Percentiles rank a stretch among this genome's conserved stretches.
These are phyloP conservation scores for Apis laboriosa DNA, from an alignment of 1,140 invertebrate genomes.

Conservation along the genomic window DNA sequence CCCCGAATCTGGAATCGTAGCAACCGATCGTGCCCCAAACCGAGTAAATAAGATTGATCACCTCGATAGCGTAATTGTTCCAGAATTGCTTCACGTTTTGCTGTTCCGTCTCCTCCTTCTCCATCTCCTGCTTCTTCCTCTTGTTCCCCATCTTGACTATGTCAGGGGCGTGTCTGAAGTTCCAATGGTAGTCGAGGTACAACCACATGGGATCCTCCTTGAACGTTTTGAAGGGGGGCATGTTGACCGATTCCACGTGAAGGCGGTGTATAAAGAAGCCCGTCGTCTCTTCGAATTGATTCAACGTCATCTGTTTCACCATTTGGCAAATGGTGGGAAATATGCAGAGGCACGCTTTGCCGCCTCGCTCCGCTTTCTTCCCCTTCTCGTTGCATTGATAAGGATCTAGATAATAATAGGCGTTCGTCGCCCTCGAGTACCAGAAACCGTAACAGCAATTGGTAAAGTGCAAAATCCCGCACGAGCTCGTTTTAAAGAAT, in stretches of 20 bases:
- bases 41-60: constrained; percentile 74
- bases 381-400: constrained; percentile 72
- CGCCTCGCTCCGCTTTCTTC: constrained; percentile 50
- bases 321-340: constrained; percentile 71
- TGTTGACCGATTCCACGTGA: constrained; percentile 75
- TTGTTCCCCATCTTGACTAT: constrained; percentile 30
- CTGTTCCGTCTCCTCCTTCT: neutral
- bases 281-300: constrained; percentile 66
- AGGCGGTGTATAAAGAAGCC: constrained; percentile 77
- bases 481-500: constrained; percentile 64
- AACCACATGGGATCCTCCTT: constrained; percentile 78
- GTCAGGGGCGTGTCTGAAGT: constrained; percentile 59
- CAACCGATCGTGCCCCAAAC: constrained; percentile 75
- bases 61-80: constrained; percentile 75
- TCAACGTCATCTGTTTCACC: constrained; percentile 71
- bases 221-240: constrained; percentile 57
- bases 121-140: constrained; percentile 45
- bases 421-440: constrained; percentile 70
- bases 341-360: constrained; percentile 69
- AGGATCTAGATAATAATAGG: constrained; percentile 77
- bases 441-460: constrained; percentile 80
- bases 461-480: constrained; percentile 76
- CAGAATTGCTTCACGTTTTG: constrained; percentile 55
- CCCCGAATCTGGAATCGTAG: constrained; percentile 70
- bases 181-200: constrained; percentile 79